Evolutionary conservation across 2,113 vertebrate species (phyloP).

Genomic region (Nesoenas mayeri): DNA sequence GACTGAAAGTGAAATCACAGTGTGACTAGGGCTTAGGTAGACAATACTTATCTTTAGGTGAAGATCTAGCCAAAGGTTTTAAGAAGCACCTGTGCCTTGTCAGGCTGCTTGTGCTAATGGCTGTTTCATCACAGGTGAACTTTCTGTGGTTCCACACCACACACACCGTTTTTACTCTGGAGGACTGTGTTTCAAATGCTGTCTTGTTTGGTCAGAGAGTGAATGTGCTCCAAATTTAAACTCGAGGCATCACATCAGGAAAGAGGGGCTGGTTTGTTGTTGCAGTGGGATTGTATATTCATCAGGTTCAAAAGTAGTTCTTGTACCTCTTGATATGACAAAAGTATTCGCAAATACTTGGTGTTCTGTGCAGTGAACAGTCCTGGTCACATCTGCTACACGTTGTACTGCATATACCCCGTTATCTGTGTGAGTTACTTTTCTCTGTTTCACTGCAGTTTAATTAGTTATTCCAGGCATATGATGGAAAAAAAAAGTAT

Average conservation of each 20-base stretch:
- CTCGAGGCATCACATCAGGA: neutral
- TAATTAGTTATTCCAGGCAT: neutral
- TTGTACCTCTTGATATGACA: neutral
- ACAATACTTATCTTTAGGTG: neutral
- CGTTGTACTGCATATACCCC: neutral
- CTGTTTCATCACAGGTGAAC: neutral
- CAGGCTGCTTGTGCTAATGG: neutral
- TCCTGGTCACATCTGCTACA: neutral
- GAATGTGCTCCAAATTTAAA: neutral
- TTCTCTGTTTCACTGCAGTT: neutral
- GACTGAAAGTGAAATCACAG: neutral
- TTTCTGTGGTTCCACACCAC: neutral
- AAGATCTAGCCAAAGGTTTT: neutral
- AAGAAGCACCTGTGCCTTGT: neutral
- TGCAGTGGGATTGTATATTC: neutral
- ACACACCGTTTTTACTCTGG: fast-evolving
- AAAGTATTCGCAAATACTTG: neutral
- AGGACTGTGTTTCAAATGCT: neutral
- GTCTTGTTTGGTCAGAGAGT: neutral
- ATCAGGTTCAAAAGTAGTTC: neutral
- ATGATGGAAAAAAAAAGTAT: neutral
- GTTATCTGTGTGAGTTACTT: neutral
- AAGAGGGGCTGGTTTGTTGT: neutral
- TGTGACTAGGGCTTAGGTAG: neutral
- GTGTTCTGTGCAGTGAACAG: neutral